Percentiles rank a stretch among this genome's conserved stretches.
phyloP scores from a whole-genome alignment of 2,888 invertebrate species.

The Amphipoea lucens region DNA sequence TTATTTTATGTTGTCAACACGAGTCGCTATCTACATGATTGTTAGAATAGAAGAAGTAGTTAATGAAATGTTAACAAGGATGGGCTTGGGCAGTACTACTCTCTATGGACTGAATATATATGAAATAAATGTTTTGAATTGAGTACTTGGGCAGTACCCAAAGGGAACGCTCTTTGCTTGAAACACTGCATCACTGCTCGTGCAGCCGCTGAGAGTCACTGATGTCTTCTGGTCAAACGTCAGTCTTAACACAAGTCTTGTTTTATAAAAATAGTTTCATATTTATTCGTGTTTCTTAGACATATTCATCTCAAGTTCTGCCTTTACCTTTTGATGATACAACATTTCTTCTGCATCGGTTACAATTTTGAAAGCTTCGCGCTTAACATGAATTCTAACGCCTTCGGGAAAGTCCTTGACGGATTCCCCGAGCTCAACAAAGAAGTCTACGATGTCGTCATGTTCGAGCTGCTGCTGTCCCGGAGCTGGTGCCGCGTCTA shows the following conservation, averaged over 20 bases:
- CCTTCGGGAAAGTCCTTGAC: slow-evolving; percentile 32
- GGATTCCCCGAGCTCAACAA: slow-evolving; percentile 22
- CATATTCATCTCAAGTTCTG: neutral
- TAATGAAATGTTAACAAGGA: neutral
- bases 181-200: neutral
- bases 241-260: neutral
- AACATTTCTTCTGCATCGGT: slow-evolving; percentile 35
- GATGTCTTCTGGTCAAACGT: neutral
- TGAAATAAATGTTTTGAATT: too few species aligned
- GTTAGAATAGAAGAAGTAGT: neutral
- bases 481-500: too few species aligned
- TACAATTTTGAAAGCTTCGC: slow-evolving; percentile 32
- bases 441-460: slow-evolving; percentile 22
- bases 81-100: neutral
- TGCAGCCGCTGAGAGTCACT: neutral
- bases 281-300: slow-evolving; percentile 1
- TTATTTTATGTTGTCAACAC: neutral
- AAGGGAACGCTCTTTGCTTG: neutral
- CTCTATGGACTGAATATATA: too few species aligned
- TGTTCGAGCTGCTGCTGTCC: neutral
- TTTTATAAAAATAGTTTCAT: neutral
- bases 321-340: slow-evolving; percentile 3
- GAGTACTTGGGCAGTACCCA: neutral
- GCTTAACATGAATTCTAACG: slow-evolving; percentile 29
- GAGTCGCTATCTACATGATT: neutral